These are phyloP conservation scores for Tipula lateralis DNA, from an alignment of 2,888 invertebrate species.

Conservation along the genomic window DNA sequence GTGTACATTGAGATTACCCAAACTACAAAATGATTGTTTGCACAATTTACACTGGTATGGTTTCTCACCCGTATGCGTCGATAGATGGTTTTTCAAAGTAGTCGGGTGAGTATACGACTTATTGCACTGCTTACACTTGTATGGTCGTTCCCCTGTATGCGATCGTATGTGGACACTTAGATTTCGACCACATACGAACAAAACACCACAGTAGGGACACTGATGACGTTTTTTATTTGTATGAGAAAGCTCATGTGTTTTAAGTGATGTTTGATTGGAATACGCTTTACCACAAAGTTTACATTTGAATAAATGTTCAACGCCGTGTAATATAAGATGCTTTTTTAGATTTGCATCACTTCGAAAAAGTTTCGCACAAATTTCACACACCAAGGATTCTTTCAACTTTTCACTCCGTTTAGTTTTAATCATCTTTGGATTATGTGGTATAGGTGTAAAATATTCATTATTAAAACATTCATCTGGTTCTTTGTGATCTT, in stretches of 20 bases:
- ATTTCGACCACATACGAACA: constrained; percentile 3
- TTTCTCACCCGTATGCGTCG: constrained; percentile 30
- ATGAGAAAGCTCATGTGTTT: constrained; percentile 29
- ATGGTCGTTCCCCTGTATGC: constrained; percentile 31
- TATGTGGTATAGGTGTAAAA: too few species aligned
- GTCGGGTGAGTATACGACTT: constrained; percentile 32
- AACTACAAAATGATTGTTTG: constrained; percentile 33
- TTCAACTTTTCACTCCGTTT: too few species aligned
- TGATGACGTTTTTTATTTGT: not conserved
- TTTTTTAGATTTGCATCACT: constrained; percentile 26
- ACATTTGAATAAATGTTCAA: constrained; percentile 28
- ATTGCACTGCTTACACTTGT: constrained; percentile 31
- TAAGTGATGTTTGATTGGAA: constrained; percentile 27
- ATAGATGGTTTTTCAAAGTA: constrained; percentile 32
- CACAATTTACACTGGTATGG: constrained; percentile 32
- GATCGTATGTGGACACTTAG: constrained; percentile 14
- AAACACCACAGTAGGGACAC: not conserved
- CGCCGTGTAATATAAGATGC: constrained; percentile 30
- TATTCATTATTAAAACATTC: too few species aligned
- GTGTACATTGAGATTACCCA: constrained; percentile 34
- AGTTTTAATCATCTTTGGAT: too few species aligned
- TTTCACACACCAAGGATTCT: too few species aligned
- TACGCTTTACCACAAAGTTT: not conserved
- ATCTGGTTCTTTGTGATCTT: too few species aligned
- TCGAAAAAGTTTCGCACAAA: constrained; percentile 2